Evolutionary conservation across 1,140 invertebrate genomes (phyloP).

Genomic region (Pseudomyrmex gracilis): DNA sequence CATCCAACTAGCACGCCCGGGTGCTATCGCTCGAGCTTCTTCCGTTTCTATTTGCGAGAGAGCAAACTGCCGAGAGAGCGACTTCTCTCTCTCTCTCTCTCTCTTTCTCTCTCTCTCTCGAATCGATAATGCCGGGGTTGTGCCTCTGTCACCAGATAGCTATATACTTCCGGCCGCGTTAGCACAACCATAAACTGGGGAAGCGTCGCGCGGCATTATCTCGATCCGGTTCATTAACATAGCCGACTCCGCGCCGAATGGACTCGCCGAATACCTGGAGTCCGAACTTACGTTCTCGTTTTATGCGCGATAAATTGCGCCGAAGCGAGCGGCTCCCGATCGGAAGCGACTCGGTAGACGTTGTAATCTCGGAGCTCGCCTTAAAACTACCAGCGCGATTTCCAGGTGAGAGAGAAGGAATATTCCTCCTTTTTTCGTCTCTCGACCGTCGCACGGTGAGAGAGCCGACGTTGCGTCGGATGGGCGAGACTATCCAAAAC

Average conservation of each 20-base stretch:
- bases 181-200: slow-evolving; percentile 73
- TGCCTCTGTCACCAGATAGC: slow-evolving; percentile 69
- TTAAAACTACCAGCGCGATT: slow-evolving; percentile 48
- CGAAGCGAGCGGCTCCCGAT: slow-evolving; percentile 55
- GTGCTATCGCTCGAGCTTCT: slow-evolving; percentile 11
- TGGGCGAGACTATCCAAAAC: slow-evolving; percentile 16
- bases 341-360: slow-evolving; percentile 5
- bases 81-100: background rate
- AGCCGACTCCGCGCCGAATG: slow-evolving; percentile 64
- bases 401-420: slow-evolving; percentile 33
- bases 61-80: background rate
- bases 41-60: slow-evolving; percentile 45
- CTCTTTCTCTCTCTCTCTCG: background rate
- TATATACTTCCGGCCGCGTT: slow-evolving; percentile 75
- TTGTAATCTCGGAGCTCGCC: slow-evolving; percentile 57
- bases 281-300: slow-evolving; percentile 65
- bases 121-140: slow-evolving; percentile 68
- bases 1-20: slow-evolving; percentile 15
- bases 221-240: slow-evolving; percentile 76
- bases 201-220: slow-evolving; percentile 69
- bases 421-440: background rate
- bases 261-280: slow-evolving; percentile 65
- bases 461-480: background rate
- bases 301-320: slow-evolving; percentile 70
- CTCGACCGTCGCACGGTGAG: background rate